Conservation (phyloP, 2,113 vertebrate genomes). For the Daubentonia madagascariensis region DNA sequence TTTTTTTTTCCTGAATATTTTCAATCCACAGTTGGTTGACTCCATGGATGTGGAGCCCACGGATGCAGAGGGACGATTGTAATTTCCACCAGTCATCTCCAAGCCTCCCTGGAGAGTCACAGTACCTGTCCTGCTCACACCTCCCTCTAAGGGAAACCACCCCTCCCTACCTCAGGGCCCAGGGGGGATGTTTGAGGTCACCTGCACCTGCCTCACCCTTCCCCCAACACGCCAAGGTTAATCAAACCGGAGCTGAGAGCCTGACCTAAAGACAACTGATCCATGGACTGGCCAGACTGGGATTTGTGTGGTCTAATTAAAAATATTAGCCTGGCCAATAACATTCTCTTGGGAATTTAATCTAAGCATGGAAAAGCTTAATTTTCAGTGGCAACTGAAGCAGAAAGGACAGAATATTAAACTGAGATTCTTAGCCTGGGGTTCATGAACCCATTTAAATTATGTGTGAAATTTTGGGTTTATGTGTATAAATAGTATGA, state of each 20-base stretch:
- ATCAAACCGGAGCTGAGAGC: background rate
- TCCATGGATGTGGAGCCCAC: background rate
- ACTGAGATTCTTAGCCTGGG: background rate
- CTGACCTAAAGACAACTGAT: background rate
- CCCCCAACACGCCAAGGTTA: fast-evolving
- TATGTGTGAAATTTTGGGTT: background rate
- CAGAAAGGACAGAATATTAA: conserved; percentile 13
- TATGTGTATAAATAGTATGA: background rate
- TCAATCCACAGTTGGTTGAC: background rate
- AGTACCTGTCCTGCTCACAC: background rate
- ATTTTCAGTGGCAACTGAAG: conserved; percentile 34
- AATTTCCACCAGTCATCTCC: background rate
- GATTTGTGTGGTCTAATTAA: conserved; percentile 42
- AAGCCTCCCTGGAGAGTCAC: background rate
- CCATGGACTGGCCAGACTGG: background rate
- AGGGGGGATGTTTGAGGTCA: background rate
- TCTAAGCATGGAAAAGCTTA: background rate
- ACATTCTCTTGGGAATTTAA: conserved; percentile 8
- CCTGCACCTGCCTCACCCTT: background rate
- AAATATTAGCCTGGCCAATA: conserved; percentile 38
- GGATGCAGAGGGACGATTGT: background rate
- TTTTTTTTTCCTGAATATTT: background rate
- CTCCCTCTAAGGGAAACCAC: background rate
- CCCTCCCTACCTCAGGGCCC: fast-evolving
- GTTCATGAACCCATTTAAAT: background rate